Evolutionary conservation across 53 echinoderm and acorn worm genomes (phyloP).

Genomic region (Echinometra lucunter): DNA sequence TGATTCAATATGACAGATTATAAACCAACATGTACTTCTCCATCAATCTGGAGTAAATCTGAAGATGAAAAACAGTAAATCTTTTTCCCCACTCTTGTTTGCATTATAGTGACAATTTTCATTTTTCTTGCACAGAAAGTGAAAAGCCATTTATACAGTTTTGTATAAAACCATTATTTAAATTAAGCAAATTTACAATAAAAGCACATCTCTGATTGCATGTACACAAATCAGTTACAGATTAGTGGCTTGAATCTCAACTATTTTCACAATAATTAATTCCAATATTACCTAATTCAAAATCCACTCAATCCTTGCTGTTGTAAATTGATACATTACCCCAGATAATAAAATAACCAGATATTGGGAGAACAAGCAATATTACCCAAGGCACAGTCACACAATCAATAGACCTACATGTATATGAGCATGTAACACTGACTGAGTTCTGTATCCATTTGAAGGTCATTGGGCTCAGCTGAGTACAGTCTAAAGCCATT

Average conservation of each 20-base stretch:
- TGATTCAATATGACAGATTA: constrained; percentile 50
- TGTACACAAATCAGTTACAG: not conserved
- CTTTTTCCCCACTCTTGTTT: not conserved
- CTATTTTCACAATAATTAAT: not conserved
- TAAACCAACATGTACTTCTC: not conserved
- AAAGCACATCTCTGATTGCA: not conserved
- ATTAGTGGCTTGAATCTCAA: not conserved
- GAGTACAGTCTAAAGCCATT: not conserved
- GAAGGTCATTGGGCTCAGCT: not conserved
- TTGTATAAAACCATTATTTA: not conserved
- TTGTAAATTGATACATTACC: constrained; percentile 22
- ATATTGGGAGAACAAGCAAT: not conserved
- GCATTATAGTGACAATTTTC: not conserved
- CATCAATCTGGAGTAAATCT: constrained; percentile 15
- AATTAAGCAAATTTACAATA: not conserved
- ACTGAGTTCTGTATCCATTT: not conserved
- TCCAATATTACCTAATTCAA: not conserved
- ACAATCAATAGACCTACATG: not conserved
- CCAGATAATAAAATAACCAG: constrained; percentile 38
- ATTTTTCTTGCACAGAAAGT: not conserved
- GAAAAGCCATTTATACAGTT: not conserved
- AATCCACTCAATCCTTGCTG: not conserved
- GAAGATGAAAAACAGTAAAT: not conserved
- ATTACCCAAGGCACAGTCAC: not conserved
- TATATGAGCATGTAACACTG: too few relatives aligned